Percentiles rank a stretch among this genome's conserved stretches.
These are phyloP conservation scores for Ectropis crepuscularia DNA, from an alignment of 2,888 invertebrate genomes.

Conservation along the genomic window DNA sequence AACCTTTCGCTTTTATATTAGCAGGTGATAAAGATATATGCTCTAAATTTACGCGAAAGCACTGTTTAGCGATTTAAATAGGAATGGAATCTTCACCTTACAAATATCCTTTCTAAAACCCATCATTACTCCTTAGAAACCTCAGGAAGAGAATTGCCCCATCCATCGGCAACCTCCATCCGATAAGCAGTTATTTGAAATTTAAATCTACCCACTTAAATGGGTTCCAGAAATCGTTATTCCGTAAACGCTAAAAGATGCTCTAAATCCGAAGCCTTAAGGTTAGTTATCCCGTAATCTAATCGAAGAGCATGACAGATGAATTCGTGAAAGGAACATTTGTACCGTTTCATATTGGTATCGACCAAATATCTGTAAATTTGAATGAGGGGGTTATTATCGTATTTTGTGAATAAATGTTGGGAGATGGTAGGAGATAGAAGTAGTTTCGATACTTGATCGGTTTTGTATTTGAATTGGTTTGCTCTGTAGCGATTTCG, in stretches of 20 bases:
- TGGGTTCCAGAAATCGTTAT: constrained; percentile 43
- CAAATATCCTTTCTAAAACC: constrained; percentile 22
- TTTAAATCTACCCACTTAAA: constrained; percentile 74
- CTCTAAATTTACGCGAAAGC: too few species aligned
- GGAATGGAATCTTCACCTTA: background rate
- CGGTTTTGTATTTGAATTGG: background rate
- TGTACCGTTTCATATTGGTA: constrained; percentile 47
- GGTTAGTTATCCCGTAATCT: constrained; percentile 6
- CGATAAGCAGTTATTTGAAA: constrained; percentile 78
- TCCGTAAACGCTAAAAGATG: background rate
- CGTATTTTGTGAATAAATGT: background rate
- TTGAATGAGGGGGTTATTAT: background rate
- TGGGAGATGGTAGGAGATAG: background rate
- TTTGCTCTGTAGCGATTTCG: constrained; percentile 35
- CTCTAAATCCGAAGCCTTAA: constrained; percentile 4
- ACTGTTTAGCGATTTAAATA: background rate
- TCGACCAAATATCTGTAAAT: constrained; percentile 13
- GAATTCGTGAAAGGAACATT: constrained; percentile 48
- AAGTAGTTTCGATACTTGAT: background rate
- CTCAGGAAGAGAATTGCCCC: constrained; percentile 38
- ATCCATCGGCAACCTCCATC: constrained; percentile 73
- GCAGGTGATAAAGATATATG: too few species aligned
- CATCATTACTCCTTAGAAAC: constrained; percentile 23
- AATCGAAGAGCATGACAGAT: constrained; percentile 48
- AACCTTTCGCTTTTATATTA: too few species aligned